Conservation (phyloP, 2,113 vertebrate genomes). For the Rana temporaria region DNA sequence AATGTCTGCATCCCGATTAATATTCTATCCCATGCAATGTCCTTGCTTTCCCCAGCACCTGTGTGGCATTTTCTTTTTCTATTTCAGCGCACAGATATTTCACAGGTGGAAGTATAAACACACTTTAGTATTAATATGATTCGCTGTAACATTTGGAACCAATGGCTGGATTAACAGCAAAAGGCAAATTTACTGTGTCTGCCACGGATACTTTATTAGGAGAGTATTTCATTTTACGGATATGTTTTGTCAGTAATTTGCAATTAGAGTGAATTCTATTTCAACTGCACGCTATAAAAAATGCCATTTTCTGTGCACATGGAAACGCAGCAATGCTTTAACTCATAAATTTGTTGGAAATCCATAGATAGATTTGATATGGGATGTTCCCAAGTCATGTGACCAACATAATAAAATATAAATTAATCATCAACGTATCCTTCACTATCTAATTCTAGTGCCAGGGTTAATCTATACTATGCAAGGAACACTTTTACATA, state of each 20-base stretch:
- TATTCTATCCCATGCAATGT: background rate
- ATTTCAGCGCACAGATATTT: slow-evolving; percentile 16
- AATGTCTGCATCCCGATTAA: background rate
- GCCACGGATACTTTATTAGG: slow-evolving; percentile 49
- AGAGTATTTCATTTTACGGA: slow-evolving; percentile 49
- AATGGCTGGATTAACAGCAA: slow-evolving; percentile 39
- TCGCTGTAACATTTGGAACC: slow-evolving; percentile 49
- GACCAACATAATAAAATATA: slow-evolving; percentile 18
- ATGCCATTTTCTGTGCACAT: slow-evolving; percentile 23
- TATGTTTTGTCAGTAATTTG: slow-evolving; percentile 51
- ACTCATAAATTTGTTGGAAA: slow-evolving; percentile 32
- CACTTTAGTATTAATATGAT: slow-evolving; percentile 48
- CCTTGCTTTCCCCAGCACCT: background rate
- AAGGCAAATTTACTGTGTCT: slow-evolving; percentile 40
- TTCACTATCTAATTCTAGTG: background rate
- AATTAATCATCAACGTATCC: slow-evolving; percentile 16
- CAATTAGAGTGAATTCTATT: slow-evolving; percentile 53
- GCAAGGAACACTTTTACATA: background rate
- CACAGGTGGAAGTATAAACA: slow-evolving; percentile 33
- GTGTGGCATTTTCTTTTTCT: slow-evolving; percentile 12
- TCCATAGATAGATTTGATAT: slow-evolving; percentile 25
- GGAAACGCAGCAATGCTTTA: slow-evolving; percentile 10
- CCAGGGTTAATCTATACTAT: background rate
- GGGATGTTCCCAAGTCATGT: slow-evolving; percentile 4
- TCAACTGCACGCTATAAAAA: slow-evolving; percentile 47